Percentiles rank a stretch among this genome's conserved stretches.
Conservation (phyloP, 2,797 vertebrate species). For the Gorsachius magnificus region DNA sequence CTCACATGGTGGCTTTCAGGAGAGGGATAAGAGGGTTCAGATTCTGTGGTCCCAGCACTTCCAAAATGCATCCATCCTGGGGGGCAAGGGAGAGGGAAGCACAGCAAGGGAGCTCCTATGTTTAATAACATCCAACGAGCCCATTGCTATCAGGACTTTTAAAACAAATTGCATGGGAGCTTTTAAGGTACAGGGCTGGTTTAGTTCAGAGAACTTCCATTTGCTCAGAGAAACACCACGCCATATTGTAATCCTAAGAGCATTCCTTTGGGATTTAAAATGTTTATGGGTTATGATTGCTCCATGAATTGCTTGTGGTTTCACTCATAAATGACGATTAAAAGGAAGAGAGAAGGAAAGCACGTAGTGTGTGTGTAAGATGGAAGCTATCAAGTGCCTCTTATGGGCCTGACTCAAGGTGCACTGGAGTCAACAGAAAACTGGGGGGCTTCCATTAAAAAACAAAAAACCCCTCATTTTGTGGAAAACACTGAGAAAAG, state of each 20-base stretch:
- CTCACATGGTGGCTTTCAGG: neutral
- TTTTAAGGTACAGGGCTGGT: neutral
- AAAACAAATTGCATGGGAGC: neutral
- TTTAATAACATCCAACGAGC: neutral
- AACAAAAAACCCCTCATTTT: neutral
- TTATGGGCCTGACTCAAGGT: neutral
- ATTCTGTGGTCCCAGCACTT: neutral
- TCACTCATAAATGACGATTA: neutral
- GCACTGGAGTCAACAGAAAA: neutral
- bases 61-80: neutral
- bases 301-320: neutral
- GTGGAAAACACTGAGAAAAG: neutral
- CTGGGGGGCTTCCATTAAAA: neutral
- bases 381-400: neutral
- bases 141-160: neutral
- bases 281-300: neutral
- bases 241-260: neutral
- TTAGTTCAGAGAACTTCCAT: neutral
- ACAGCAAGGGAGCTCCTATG: neutral
- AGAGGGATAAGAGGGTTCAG: neutral
- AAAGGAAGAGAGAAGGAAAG: neutral
- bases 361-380: neutral
- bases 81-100: neutral
- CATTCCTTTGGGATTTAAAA: neutral
- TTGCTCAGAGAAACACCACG: neutral